Conservation (phyloP, 1,140 invertebrate species). For the Cotesia chilonis region DNA sequence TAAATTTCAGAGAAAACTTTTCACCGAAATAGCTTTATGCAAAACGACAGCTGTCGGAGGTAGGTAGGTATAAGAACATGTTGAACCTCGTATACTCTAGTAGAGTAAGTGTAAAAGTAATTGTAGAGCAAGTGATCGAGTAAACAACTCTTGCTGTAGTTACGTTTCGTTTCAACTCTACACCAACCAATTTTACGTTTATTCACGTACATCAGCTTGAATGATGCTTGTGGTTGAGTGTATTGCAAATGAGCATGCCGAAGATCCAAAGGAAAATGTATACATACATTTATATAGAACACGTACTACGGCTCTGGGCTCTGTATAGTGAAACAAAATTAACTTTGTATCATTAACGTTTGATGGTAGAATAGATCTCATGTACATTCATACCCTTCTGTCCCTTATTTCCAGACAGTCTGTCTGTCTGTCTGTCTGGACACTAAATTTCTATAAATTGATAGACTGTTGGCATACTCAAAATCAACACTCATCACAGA, state of each 20-base stretch:
- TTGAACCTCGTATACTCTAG: conserved; percentile 11
- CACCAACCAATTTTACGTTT: background rate
- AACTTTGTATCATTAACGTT: conserved; percentile 59
- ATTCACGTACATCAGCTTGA: conserved; percentile 2
- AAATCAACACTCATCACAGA: background rate
- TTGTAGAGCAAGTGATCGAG: conserved; percentile 13
- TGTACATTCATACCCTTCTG: conserved; percentile 5
- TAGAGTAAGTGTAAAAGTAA: background rate
- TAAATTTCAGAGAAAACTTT: background rate
- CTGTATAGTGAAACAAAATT: conserved; percentile 42
- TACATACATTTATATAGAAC: background rate
- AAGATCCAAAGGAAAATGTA: conserved; percentile 23
- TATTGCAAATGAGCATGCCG: conserved; percentile 36
- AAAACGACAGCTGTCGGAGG: background rate
- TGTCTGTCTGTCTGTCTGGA: conserved; percentile 13
- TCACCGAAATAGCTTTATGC: background rate
- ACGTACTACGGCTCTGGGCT: background rate
- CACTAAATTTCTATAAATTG: conserved; percentile 48
- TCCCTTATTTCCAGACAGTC: background rate
- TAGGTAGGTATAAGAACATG: conserved; percentile 22
- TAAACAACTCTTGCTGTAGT: conserved; percentile 1
- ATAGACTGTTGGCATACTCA: conserved; percentile 33
- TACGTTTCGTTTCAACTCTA: background rate
- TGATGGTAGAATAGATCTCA: conserved; percentile 43
- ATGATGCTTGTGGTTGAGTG: conserved; percentile 35